phyloP scores from a whole-genome alignment of 2,888 invertebrate species.

The Celastrina argiolus region DNA sequence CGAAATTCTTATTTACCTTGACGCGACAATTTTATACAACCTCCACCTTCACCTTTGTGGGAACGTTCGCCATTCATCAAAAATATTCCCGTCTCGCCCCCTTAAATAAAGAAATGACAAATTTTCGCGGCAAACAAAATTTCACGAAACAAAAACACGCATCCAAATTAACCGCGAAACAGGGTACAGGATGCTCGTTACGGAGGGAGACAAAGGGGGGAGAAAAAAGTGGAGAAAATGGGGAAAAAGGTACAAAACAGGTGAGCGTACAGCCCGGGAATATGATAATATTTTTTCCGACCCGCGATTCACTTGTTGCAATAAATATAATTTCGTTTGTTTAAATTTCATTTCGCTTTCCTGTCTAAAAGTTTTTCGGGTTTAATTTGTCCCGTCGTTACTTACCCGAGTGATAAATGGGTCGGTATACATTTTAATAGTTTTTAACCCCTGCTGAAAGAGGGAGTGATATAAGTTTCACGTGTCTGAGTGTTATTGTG shows the following conservation, averaged over 20 bases:
- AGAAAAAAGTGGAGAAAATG: slow-evolving; percentile 55
- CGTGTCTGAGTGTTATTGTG: too few species aligned
- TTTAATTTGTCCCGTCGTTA: background rate
- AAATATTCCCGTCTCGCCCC: slow-evolving; percentile 10
- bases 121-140: slow-evolving; percentile 48
- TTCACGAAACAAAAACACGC: slow-evolving; percentile 59
- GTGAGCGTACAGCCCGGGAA: slow-evolving; percentile 50
- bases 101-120: slow-evolving; percentile 45
- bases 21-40: slow-evolving; percentile 35
- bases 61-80: slow-evolving; percentile 4
- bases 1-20: background rate
- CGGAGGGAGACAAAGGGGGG: slow-evolving; percentile 45
- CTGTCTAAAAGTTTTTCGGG: background rate
- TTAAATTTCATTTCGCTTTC: slow-evolving; percentile 21
- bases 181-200: slow-evolving; percentile 59
- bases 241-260: slow-evolving; percentile 52
- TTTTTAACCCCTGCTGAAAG: too few species aligned
- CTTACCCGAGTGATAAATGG: background rate
- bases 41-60: background rate
- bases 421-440: background rate
- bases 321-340: slow-evolving; percentile 28
- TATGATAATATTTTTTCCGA: slow-evolving; percentile 59
- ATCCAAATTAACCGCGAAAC: slow-evolving; percentile 67
- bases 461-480: too few species aligned
- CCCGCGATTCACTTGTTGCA: slow-evolving; percentile 50